Evolutionary conservation across 2,113 vertebrate genomes (phyloP), one percentile per base, ranked within the genome.

Genomic region (Proterorhinus semilunaris): DNA sequence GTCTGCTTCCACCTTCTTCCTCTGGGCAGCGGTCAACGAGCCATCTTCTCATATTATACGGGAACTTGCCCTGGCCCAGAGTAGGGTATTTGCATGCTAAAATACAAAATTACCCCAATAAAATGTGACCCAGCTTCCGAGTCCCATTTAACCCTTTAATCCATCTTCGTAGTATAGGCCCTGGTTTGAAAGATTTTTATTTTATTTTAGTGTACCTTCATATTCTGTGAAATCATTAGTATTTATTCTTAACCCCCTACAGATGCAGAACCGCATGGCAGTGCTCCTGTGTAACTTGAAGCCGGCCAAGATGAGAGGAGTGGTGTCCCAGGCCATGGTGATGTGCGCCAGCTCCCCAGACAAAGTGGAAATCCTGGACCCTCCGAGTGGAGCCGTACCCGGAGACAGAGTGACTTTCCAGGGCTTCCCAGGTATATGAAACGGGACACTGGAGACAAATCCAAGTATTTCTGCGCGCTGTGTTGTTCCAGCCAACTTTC

Each of bases 251-350:
- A 10, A 68, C 57, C 17, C 1, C 62, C 9, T 83, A 36, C 88
- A 99, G 96, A 96, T 99, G 94, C 96, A 98, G 86, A 97, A 97
- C 87, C 93, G 94, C 17, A 94, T 98, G 96, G 95, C 91, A 0
- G 36, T 99, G 80, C 91, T 99, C 15, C 90, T 99, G 62, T 99
- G 97, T 81, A 99, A 99, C 82, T 88, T 98, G 83, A 97, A 96
- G 88, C 94, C 96, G 71, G 94, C 92, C 4, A 96, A 96, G 88
- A 95, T 96, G 93, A 92, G 97, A 76, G 97, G 96, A 9, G 91
- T 97, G 1, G 44, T 95, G 6, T 99, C 97, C 44, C 96, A 98
- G 75, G 98, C 95, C 36, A 94, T 95, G 95, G 79, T 98, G 71
- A 95, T 99, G 95, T 99, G 97, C 84, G 96, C 97, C 66, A 95